A percentile compares a stretch with the other conserved stretches of the same genome.
phyloP scores from a whole-genome alignment of 1,140 invertebrate species.

The Lithobius niger region DNA sequence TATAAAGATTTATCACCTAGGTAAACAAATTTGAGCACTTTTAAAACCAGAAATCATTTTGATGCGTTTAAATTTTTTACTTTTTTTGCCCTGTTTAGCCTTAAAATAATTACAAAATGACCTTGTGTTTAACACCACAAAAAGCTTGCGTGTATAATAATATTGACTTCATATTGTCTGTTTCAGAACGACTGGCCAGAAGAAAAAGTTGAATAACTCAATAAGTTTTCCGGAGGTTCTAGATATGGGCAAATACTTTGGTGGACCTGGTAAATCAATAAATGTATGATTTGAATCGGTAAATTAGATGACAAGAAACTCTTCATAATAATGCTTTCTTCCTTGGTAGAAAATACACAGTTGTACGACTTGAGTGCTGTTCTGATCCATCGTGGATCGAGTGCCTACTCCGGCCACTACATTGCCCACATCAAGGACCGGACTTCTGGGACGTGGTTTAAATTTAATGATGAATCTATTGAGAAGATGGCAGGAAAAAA shows the following conservation, averaged over 20 bases:
- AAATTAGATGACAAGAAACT: no score
- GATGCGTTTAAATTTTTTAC: no score
- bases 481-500: conserved; percentile 44
- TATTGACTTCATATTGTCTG: not conserved
- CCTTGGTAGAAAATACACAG: conserved; percentile 14
- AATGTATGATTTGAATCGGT: no score
- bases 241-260: conserved; percentile 48
- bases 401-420: conserved; percentile 57
- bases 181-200: conserved; percentile 43
- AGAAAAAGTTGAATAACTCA: conserved; percentile 51
- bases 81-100: no score
- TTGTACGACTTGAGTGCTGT: conserved; percentile 50
- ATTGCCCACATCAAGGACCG: conserved; percentile 46
- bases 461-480: conserved; percentile 55
- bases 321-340: not conserved
- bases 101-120: no score
- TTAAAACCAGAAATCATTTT: no score
- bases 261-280: conserved; percentile 4
- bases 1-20: no score
- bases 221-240: conserved; percentile 51
- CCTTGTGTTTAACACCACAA: no score
- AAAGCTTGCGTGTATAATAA: not conserved
- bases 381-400: conserved; percentile 49
- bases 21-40: no score
- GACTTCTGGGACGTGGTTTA: conserved; percentile 43